Evolutionary conservation across 1,140 invertebrate species (phyloP).

Genomic region (Drosophila funebris): DNA sequence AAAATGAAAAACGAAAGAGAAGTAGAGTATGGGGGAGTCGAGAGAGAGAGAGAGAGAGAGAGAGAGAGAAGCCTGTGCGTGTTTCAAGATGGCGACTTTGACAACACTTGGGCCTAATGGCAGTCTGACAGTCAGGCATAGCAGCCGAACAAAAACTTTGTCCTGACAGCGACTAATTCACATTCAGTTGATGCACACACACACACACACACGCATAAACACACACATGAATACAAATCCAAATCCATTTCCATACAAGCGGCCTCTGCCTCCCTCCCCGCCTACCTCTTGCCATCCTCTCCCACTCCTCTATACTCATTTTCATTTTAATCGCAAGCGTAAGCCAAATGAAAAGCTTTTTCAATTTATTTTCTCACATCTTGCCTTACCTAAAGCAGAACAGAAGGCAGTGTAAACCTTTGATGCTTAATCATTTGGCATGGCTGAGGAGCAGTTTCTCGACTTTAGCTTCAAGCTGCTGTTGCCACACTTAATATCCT

Average conservation of each 20-base stretch:
- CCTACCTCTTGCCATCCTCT: not conserved
- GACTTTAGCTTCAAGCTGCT: not conserved
- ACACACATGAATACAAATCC: conserved; percentile 5
- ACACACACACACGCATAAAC: not conserved
- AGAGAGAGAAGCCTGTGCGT: conserved; percentile 47
- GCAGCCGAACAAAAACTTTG: conserved; percentile 59
- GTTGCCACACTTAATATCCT: conserved; percentile 40
- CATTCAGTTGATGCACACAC: conserved; percentile 35
- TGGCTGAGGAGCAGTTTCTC: not conserved
- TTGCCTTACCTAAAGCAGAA: conserved; percentile 19
- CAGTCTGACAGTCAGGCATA: conserved; percentile 25
- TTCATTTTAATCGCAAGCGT: conserved; percentile 74
- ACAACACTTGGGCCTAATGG: conserved; percentile 74
- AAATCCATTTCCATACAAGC: conserved; percentile 16
- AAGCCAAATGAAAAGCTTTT: conserved; percentile 78
- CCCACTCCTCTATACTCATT: conserved; percentile 54
- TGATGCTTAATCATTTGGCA: conserved; percentile 49
- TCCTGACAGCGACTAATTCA: conserved; percentile 70
- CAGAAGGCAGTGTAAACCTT: conserved; percentile 30
- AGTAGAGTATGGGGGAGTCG: not conserved
- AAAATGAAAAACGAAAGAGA: not conserved
- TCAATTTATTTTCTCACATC: conserved; percentile 63
- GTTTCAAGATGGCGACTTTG: conserved; percentile 71
- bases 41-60: not conserved
- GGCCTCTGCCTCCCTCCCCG: not conserved